Conservation (phyloP, 2,797 vertebrate species). For the Myotis myotis region DNA sequence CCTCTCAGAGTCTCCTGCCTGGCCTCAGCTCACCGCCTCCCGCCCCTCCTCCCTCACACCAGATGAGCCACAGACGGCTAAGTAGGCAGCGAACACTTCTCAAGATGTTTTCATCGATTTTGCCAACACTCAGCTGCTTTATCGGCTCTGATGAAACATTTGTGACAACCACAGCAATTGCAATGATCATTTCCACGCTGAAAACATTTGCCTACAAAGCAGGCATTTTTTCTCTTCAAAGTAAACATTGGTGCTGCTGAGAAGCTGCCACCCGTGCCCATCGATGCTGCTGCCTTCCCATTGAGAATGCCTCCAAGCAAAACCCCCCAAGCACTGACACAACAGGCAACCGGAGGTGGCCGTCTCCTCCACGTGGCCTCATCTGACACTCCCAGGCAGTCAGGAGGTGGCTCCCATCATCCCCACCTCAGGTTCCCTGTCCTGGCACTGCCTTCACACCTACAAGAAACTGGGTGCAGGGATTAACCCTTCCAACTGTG, state of each 20-base stretch:
- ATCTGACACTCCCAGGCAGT: not conserved
- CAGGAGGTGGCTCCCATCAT: not conserved
- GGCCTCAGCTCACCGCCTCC: conserved; percentile 76
- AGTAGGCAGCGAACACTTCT: conserved; percentile 78
- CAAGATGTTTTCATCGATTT: conserved; percentile 83
- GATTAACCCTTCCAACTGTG: not conserved
- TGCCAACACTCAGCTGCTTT: conserved; percentile 83
- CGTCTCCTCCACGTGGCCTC: not conserved
- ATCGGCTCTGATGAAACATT: conserved; percentile 81
- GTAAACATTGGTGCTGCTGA: conserved; percentile 77
- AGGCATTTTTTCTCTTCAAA: conserved; percentile 78
- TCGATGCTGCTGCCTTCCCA: conserved; percentile 21
- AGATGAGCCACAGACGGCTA: conserved; percentile 80
- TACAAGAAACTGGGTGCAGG: too few relatives aligned
- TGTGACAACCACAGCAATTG: conserved; percentile 82
- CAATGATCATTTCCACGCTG: conserved; percentile 81
- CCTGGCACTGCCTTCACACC: not conserved
- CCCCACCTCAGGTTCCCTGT: not conserved
- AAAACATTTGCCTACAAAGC: conserved; percentile 83
- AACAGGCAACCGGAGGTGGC: not conserved
- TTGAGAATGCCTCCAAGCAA: conserved; percentile 36
- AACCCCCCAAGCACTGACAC: not conserved
- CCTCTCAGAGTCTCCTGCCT: conserved; percentile 46
- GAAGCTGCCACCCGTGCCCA: conserved; percentile 10
- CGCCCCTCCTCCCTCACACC: conserved; percentile 65